Percentiles rank a stretch among this genome's conserved stretches.
These are phyloP conservation scores for Caenorhabditis macrosperma DNA, from an alignment of 2,888 invertebrate genomes.

Conservation along the genomic window DNA sequence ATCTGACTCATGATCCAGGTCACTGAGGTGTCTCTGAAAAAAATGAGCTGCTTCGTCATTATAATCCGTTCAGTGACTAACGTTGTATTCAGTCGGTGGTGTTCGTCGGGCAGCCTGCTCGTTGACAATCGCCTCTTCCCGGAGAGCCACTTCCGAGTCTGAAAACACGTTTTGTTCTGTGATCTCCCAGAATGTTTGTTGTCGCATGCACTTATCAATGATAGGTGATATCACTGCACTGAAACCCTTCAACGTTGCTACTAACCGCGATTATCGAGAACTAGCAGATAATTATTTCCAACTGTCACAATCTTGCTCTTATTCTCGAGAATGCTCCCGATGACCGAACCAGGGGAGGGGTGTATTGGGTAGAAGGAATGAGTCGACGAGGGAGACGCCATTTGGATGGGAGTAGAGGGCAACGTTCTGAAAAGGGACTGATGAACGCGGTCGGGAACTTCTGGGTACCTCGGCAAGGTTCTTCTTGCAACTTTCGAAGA, in stretches of 20 bases:
- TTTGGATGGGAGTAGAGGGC: slow-evolving; percentile 25
- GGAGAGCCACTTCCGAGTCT: slow-evolving; percentile 23
- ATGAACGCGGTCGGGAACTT: background rate
- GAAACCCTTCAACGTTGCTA: slow-evolving; percentile 13
- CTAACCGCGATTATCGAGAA: slow-evolving; percentile 57
- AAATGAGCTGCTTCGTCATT: slow-evolving; percentile 1
- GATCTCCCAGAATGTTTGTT: too few species aligned
- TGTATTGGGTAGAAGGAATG: slow-evolving; percentile 29
- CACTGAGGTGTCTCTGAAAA: slow-evolving; percentile 1
- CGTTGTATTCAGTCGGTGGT: slow-evolving; percentile 17
- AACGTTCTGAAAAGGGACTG: slow-evolving; percentile 35
- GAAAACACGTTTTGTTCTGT: slow-evolving; percentile 10
- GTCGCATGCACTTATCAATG: background rate
- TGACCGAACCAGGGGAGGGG: slow-evolving; percentile 44
- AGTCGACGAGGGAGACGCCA: slow-evolving; percentile 19
- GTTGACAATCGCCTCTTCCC: slow-evolving; percentile 22
- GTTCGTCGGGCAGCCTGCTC: background rate
- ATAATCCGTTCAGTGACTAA: slow-evolving; percentile 19
- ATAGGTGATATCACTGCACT: slow-evolving; percentile 1
- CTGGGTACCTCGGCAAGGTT: slow-evolving; percentile 53
- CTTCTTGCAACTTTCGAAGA: slow-evolving; percentile 23
- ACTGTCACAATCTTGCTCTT: slow-evolving; percentile 49
- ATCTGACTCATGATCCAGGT: slow-evolving; percentile 5
- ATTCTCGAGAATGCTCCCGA: slow-evolving; percentile 33
- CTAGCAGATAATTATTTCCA: slow-evolving; percentile 51